Conservation (phyloP, 2,113 vertebrate species). For the Muntiacus reevesi region DNA sequence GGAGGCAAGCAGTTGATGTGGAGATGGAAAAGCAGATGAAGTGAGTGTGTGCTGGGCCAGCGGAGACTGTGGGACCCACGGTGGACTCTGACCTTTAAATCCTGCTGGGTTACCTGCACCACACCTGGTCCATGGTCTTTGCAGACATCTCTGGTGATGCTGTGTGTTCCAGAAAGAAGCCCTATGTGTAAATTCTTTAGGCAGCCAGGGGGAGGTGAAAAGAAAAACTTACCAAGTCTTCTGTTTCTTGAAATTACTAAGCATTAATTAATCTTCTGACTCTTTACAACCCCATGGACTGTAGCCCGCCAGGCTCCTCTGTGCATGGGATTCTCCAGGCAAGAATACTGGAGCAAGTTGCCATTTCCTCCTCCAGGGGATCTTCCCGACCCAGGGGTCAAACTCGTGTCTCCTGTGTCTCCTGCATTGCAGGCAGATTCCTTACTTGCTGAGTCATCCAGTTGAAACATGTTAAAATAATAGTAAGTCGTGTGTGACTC, state of each 20-base stretch:
- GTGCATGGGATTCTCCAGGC: not conserved
- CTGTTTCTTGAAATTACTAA: not conserved
- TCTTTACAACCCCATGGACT: not conserved
- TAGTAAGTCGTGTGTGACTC: too few species aligned
- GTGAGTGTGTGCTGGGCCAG: not conserved
- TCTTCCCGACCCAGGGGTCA: too few species aligned
- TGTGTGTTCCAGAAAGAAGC: not conserved
- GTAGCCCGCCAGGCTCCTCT: not conserved
- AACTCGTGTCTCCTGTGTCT: too few species aligned
- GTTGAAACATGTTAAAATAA: too few species aligned
- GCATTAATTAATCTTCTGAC: fast-evolving
- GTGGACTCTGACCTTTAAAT: not conserved
- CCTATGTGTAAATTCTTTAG: not conserved
- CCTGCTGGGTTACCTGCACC: not conserved
- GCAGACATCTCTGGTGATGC: not conserved
- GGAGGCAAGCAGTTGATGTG: too few species aligned
- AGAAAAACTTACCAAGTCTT: not conserved
- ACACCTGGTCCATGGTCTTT: fast-evolving
- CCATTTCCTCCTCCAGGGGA: too few species aligned
- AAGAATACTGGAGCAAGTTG: not conserved
- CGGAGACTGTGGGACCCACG: not conserved
- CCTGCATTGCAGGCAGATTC: too few species aligned
- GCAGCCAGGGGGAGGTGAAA: not conserved
- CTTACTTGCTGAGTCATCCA: too few species aligned
- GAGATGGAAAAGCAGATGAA: too few species aligned